Evolutionary conservation across 2,888 invertebrate species (phyloP), one percentile per base, ranked within the genome.

Genomic region (Boloria selene): DNA sequence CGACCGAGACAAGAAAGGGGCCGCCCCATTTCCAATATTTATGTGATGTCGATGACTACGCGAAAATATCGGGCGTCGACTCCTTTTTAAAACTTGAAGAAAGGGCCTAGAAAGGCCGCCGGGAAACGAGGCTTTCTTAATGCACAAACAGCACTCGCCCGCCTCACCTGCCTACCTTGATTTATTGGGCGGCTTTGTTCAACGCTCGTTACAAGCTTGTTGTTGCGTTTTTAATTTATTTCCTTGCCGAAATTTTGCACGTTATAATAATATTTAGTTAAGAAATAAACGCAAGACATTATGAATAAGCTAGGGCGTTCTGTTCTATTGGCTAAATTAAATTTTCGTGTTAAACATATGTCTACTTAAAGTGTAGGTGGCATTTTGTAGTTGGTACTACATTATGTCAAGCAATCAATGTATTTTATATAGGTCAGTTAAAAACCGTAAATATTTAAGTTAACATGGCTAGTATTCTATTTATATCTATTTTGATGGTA

Each of bases 161-260:
- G 78, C 82, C 87, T 87, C 87, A 88, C 90, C 90, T 89, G 90
- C 85, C 87, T 78, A 79, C 80, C 79, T 90, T 91, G 91, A 91
- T 92, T 91, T 91, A 91, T 92, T 88, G 90, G 87, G 79, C 81
- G 82, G 80, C 87, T 88, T 92, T 92, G 92, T 92, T 90, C 90
- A 79, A 73, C 79, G 81, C 87, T 87, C 87, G 90, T 89, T 91
- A 90, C 90, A 89, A 88, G 82, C 87, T 90, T 90, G 88, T 90
- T 91, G 91, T 91, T 91, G 88, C 91, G 90, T 91, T 91, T 92
- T 92, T 92, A 91, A 92, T 91, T 91, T 92, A 90, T 91, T 90
- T 90, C 85, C 88, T 80, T 78, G 82, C 79, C 78, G 79, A 86
- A 89, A 86, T 82, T 89, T 87, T 82, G 82, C 86, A 81, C 82